A percentile compares a stretch with the other conserved stretches of the same genome.
Conservation (phyloP, 2,113 vertebrate species). For the Paraplagusia blochii region DNA sequence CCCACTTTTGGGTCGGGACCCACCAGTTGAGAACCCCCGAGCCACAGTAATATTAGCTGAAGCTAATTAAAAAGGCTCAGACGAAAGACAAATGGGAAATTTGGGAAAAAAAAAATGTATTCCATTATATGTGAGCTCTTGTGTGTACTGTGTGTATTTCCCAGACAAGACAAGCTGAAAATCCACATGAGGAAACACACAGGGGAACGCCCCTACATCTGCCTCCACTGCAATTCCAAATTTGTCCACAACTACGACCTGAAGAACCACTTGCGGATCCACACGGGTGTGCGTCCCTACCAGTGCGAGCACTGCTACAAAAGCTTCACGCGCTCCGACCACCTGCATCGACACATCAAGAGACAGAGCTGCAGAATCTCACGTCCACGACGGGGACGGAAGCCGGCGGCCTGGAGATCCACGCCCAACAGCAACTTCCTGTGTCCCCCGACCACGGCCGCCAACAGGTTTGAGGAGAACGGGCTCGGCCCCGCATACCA, state of each 20-base stretch:
- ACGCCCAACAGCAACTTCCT: constrained; percentile 75
- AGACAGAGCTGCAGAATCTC: constrained; percentile 93
- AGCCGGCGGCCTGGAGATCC: constrained; percentile 85
- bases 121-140: constrained; percentile 10
- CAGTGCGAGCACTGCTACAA: constrained; percentile 99
- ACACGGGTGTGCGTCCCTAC: constrained; percentile 94
- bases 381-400: constrained; percentile 85
- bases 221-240: constrained; percentile 97
- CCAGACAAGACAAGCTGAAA: constrained; percentile 97
- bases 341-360: constrained; percentile 96
- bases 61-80: too few species aligned
- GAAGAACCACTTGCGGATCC: constrained; percentile 98
- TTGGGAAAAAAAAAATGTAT: too few species aligned
- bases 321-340: constrained; percentile 96
- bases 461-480: constrained; percentile 72
- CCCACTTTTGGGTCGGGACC: too few species aligned
- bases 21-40: too few species aligned
- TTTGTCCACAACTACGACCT: constrained; percentile 99
- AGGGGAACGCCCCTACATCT: constrained; percentile 94
- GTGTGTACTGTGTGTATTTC: constrained; percentile 33
- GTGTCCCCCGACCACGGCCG: constrained; percentile 65
- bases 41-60: too few species aligned
- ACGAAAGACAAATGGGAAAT: too few species aligned
- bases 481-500: constrained; percentile 64
- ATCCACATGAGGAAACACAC: constrained; percentile 99